Conservation (phyloP, 2,113 vertebrate species). For the Microtus pennsylvanicus region DNA sequence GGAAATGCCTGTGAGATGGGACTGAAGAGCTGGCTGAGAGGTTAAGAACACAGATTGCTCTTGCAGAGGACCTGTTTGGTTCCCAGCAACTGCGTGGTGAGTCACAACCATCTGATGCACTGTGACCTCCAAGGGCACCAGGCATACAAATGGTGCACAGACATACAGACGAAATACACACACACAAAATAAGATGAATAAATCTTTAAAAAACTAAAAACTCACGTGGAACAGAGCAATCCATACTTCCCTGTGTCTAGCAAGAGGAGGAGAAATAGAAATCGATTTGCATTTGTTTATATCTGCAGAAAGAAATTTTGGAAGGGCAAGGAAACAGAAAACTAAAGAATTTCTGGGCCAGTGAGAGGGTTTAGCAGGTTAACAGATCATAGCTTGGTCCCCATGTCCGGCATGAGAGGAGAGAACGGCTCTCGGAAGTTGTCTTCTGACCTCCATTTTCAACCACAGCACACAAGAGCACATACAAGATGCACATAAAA, state of each 20-base stretch:
- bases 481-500: background rate
- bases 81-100: background rate
- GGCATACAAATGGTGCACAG: background rate
- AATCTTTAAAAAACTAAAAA: background rate
- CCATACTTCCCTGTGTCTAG: background rate
- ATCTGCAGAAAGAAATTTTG: constrained; percentile 35
- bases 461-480: background rate
- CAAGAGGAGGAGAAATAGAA: background rate
- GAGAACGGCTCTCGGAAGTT: background rate
- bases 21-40: background rate
- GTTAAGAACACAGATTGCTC: background rate
- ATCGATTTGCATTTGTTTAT: background rate
- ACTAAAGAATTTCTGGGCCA: background rate
- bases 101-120: background rate
- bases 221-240: constrained; percentile 7
- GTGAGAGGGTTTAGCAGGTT: background rate
- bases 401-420: background rate
- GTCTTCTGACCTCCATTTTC: background rate
- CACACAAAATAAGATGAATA: background rate
- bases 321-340: constrained; percentile 20
- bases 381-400: background rate
- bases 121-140: background rate
- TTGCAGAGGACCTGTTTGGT: background rate
- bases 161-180: background rate
- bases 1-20: background rate